Evolutionary conservation across 2,113 vertebrate genomes (phyloP).

Genomic region (Calyptommatus sinebrachiatus): DNA sequence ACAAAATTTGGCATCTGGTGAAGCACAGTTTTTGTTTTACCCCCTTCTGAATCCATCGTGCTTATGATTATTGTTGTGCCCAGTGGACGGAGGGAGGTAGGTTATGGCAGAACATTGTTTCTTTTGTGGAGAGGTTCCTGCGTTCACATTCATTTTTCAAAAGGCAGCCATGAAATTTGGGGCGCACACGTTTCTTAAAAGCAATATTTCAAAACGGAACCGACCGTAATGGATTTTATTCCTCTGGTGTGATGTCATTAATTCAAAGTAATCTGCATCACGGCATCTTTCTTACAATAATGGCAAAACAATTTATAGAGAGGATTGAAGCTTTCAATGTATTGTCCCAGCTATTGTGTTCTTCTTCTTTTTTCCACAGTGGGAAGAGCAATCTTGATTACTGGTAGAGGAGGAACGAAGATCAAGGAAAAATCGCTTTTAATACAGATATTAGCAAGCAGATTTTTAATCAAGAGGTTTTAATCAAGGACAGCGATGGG

Average conservation of each 20-base stretch:
- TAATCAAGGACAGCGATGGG: not conserved
- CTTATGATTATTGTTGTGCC: not conserved
- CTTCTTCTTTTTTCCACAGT: not conserved
- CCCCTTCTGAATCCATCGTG: not conserved
- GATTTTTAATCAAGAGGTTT: constrained; percentile 8
- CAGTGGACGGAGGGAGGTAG: no score
- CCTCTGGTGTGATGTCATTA: not conserved
- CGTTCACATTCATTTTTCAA: not conserved
- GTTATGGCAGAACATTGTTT: not conserved
- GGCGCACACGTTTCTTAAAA: not conserved
- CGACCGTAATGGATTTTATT: not conserved
- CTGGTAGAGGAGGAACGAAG: not conserved
- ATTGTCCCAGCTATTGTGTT: not conserved
- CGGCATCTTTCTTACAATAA: not conserved
- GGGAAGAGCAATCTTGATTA: not conserved
- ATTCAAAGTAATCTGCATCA: constrained; percentile 2
- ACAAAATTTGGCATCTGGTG: not conserved
- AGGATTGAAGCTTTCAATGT: not conserved
- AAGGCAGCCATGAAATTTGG: not conserved
- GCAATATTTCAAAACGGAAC: not conserved
- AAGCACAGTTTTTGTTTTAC: not conserved
- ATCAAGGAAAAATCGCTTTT: not conserved
- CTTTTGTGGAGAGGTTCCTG: not conserved
- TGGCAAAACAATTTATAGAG: constrained; percentile 5
- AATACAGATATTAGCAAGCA: constrained; percentile 1